These are phyloP conservation scores for Acrocephalus arundinaceus DNA, from an alignment of 2,113 vertebrate species.

Conservation along the genomic window DNA sequence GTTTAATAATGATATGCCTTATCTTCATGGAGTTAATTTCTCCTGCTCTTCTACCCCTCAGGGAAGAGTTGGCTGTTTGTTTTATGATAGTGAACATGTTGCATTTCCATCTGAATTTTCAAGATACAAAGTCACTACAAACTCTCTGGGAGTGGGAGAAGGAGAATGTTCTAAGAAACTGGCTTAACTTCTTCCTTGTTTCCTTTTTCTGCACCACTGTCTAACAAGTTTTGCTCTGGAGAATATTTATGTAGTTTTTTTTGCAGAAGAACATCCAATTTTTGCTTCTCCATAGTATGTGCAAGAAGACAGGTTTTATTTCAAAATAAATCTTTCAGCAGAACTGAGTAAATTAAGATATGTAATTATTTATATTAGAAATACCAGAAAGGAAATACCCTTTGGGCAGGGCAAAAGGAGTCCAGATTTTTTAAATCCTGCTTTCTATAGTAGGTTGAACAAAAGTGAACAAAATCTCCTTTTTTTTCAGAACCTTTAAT, in stretches of 20 bases:
- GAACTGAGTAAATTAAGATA: not conserved
- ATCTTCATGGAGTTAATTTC: constrained; percentile 24
- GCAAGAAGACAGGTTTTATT: not conserved
- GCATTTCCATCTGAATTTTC: not conserved
- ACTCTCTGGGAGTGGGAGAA: not conserved
- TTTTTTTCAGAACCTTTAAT: not conserved
- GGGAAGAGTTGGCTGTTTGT: constrained; percentile 9
- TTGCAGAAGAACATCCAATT: not conserved
- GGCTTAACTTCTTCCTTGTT: not conserved
- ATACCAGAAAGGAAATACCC: not conserved
- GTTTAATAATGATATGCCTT: constrained; percentile 10
- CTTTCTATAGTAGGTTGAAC: not conserved
- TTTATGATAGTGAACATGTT: not conserved
- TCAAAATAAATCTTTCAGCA: not conserved
- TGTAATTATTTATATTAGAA: not conserved
- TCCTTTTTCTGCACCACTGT: not conserved
- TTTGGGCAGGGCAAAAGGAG: not conserved
- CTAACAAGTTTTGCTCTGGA: not conserved
- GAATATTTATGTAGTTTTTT: not conserved
- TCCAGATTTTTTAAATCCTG: not conserved
- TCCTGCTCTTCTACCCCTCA: not conserved
- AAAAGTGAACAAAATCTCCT: not conserved
- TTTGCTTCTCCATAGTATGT: not conserved
- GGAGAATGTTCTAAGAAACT: not conserved
- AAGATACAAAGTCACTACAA: not conserved